A percentile compares a stretch with the other conserved stretches of the same genome.
Evolutionary conservation across 1,140 invertebrate genomes (phyloP).

Genomic region (Calephelis nemesis): DNA sequence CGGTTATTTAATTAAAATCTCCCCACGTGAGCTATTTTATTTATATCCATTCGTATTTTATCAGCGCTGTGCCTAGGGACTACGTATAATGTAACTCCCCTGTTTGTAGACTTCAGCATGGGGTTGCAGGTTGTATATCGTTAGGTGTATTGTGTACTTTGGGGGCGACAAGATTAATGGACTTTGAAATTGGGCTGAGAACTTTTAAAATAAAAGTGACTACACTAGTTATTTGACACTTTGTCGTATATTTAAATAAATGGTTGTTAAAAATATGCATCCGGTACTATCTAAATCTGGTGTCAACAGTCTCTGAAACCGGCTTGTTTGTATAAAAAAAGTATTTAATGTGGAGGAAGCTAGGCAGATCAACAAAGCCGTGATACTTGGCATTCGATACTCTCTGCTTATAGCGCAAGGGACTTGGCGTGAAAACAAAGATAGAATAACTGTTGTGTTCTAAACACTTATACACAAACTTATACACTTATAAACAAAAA

Average conservation of each 20-base stretch:
- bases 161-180: constrained; percentile 45
- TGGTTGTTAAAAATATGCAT: not conserved
- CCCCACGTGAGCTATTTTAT: not conserved
- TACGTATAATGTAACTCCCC: constrained; percentile 10
- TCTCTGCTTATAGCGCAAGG: too few relatives aligned
- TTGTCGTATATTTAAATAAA: constrained; percentile 23
- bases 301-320: too few relatives aligned
- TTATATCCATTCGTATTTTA: not conserved
- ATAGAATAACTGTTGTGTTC: too few relatives aligned
- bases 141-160: constrained; percentile 24
- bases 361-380: too few relatives aligned
- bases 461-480: too few relatives aligned
- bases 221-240: constrained; percentile 27
- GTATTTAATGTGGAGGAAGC: too few relatives aligned
- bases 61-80: constrained; percentile 7
- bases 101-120: not conserved
- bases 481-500: too few relatives aligned
- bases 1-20: constrained; percentile 9
- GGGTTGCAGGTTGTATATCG: constrained; percentile 13
- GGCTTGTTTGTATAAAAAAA: too few relatives aligned
- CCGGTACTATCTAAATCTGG: too few relatives aligned
- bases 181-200: constrained; percentile 39
- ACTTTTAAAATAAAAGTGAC: constrained; percentile 16
- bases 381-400: too few relatives aligned
- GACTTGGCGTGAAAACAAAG: too few relatives aligned